phyloP scores from a whole-genome alignment of 2,888 invertebrate genomes.

The Siphonodentalium dalli region DNA sequence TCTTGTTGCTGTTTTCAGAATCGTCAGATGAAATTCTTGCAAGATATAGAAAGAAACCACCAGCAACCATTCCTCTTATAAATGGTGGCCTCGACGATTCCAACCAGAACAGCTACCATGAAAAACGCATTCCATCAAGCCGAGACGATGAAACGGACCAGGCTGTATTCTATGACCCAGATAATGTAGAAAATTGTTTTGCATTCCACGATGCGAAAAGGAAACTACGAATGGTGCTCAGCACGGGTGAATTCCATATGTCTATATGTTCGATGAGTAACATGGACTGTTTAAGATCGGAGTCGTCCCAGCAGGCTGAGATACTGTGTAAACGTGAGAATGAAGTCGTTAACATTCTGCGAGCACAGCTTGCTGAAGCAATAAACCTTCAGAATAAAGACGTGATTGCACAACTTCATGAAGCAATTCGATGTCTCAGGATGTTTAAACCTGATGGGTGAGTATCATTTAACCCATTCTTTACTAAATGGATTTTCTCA shows the following conservation, averaged over 20 bases:
- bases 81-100: conserved; percentile 4
- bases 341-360: conserved; percentile 60
- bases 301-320: too few species aligned
- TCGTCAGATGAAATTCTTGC: conserved; percentile 91
- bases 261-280: conserved; percentile 37
- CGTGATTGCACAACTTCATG: conserved; percentile 80
- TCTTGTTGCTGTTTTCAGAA: conserved; percentile 68
- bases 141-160: conserved; percentile 41
- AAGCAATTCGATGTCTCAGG: conserved; percentile 81
- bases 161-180: conserved; percentile 66
- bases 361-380: conserved; percentile 79
- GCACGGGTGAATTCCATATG: conserved; percentile 75
- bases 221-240: conserved; percentile 87
- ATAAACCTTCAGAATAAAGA: conserved; percentile 80
- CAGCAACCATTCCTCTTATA: conserved; percentile 3
- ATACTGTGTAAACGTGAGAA: too few species aligned
- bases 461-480: conserved; percentile 14
- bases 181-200: conserved; percentile 70
- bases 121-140: conserved; percentile 32
- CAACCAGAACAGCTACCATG: conserved; percentile 44
- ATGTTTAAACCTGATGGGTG: conserved; percentile 74
- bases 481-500: too few species aligned
- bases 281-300: conserved; percentile 23
- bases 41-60: conserved; percentile 78
- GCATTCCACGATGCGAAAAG: conserved; percentile 80